Evolutionary conservation across 2,113 vertebrate genomes (phyloP), one percentile per base, ranked within the genome.

Genomic region (Pygoscelis antarcticus): DNA sequence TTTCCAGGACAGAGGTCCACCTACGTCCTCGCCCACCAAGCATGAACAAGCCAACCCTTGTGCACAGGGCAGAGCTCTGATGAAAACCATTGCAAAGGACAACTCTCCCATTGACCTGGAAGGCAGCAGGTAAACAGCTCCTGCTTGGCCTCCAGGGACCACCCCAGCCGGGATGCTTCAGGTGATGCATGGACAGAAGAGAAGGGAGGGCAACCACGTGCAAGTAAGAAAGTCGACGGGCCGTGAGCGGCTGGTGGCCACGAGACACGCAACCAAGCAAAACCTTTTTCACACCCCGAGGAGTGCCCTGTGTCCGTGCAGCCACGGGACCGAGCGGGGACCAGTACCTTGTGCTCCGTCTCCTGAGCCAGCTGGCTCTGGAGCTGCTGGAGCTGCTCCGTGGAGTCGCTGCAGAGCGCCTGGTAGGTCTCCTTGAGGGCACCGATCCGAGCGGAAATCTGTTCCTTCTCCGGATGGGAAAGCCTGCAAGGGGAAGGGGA

Each of bases 281-380:
- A 96, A 91, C 60, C 66, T 71, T 75, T 90, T 78, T 52, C 65
- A 86, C 6, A 40, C n/a, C 29, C 61, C 36, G 71, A 89, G 76
- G n/a, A 76, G 58, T 3, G 74, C 9, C 70, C 36, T 1, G 46
- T 14, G 71, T 25, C 65, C 2, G 13, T 46, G 84, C 13, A 78
- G 78, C 30, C 61, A 40, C n/a, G 1, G 68, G 84, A 69, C 80
- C 9, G 15, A 85, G 96, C n/a, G 19, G 20, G 60, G 21, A 88
- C 38, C 93, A 81, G 84, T 99, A 99, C 99, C 99, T 99, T 99
- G 97, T 98, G 98, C 65, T 99, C 99, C 64, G 99, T 98, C 97
- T 99, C 99, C 95, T 98, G 98, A 95, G 99, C 99, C 97, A 99
- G 97, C 61, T 99, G 98, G 77, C 98, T 98, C 96, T 99, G 99